phyloP scores from a whole-genome alignment of 2,888 invertebrate species.

The Axea sp. region DNA sequence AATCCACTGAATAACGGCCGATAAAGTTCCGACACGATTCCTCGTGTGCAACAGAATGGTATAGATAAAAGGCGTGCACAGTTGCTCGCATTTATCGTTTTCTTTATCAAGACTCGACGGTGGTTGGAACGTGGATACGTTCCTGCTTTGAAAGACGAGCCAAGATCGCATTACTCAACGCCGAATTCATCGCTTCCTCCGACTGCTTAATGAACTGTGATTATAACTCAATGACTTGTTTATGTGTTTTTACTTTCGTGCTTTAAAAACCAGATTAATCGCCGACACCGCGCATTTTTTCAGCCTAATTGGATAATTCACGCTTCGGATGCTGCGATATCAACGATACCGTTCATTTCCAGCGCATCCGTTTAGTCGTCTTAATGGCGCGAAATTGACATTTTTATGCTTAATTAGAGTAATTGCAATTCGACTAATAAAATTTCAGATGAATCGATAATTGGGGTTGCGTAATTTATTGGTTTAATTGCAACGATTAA shows the following conservation, averaged over 20 bases:
- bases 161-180: slow-evolving; percentile 48
- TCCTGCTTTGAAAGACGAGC: slow-evolving; percentile 19
- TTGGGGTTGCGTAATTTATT: no score
- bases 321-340: slow-evolving; percentile 33
- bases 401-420: neutral
- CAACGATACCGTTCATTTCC: slow-evolving; percentile 14
- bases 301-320: slow-evolving; percentile 33
- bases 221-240: slow-evolving; percentile 45
- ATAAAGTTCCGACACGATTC: slow-evolving; percentile 39
- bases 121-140: slow-evolving; percentile 22
- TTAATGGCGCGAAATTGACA: slow-evolving; percentile 9
- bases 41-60: slow-evolving; percentile 33
- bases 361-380: slow-evolving; percentile 1
- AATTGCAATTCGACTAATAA: neutral
- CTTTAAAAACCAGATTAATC: slow-evolving; percentile 20
- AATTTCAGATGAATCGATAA: no score
- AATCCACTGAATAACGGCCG: slow-evolving; percentile 40
- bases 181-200: slow-evolving; percentile 28
- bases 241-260: slow-evolving; percentile 41
- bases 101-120: slow-evolving; percentile 27
- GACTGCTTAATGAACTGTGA: slow-evolving; percentile 42
- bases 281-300: slow-evolving; percentile 19
- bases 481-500: no score
- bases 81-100: slow-evolving; percentile 40
- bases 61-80: slow-evolving; percentile 44